A percentile compares a stretch with the other conserved stretches of the same genome.
Evolutionary conservation across 2,113 vertebrate genomes (phyloP).

Genomic region (Nannobrachium achirus): DNA sequence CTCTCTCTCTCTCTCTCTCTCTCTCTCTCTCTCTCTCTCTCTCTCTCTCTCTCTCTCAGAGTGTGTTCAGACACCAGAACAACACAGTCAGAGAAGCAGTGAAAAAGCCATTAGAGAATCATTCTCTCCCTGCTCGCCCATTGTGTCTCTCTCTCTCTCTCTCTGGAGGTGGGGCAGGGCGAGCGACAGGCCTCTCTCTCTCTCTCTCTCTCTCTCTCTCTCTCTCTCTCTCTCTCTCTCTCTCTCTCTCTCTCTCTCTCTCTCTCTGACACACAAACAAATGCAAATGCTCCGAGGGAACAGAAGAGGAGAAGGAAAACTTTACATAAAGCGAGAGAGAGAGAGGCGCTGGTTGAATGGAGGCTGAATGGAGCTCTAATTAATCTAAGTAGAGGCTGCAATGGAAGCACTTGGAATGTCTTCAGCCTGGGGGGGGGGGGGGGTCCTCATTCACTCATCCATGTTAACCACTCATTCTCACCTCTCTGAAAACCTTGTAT

Average conservation of each 20-base stretch:
- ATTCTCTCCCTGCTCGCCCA: slow-evolving; percentile 74
- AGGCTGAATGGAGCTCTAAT: slow-evolving; percentile 90
- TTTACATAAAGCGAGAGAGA: slow-evolving; percentile 84
- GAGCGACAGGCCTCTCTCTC: too few relatives aligned
- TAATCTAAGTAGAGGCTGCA: slow-evolving; percentile 92
- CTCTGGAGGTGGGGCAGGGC: too few relatives aligned
- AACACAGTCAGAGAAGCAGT: slow-evolving; percentile 71
- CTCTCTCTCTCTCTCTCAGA: too few relatives aligned
- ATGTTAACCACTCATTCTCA: too few relatives aligned
- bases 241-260: slow-evolving; percentile 5
- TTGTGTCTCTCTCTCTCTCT: too few relatives aligned
- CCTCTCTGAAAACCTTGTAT: too few relatives aligned
- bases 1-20: not conserved
- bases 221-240: not conserved
- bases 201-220: not conserved
- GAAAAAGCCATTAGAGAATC: slow-evolving; percentile 80
- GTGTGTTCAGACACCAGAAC: too few relatives aligned
- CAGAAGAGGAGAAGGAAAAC: too few relatives aligned
- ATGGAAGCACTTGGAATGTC: slow-evolving; percentile 86
- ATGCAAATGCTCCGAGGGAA: slow-evolving; percentile 92
- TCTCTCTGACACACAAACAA: slow-evolving; percentile 85
- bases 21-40: too few relatives aligned
- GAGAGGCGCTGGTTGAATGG: slow-evolving; percentile 88
- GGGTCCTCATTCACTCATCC: too few relatives aligned
- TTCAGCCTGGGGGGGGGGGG: slow-evolving; percentile 67